Evolutionary conservation across 2,888 invertebrate genomes (phyloP), one percentile per base, ranked within the genome.

Genomic region (Notodonta dromedarius): DNA sequence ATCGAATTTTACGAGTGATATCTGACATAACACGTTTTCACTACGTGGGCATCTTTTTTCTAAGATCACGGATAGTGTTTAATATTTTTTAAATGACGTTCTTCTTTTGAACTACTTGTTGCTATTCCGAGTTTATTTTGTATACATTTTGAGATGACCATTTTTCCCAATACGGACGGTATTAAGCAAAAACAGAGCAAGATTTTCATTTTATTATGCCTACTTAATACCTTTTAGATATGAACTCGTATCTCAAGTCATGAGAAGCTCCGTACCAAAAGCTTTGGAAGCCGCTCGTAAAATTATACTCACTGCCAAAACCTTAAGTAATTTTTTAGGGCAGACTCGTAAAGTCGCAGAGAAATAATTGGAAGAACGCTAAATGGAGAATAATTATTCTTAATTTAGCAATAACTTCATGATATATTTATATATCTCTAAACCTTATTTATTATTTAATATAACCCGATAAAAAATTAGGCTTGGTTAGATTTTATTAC

Each of bases 321-420:
- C 77, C 74, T 77, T 73, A 71, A 80, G 79, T 75, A 80, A 77
- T 78, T 75, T 76, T 77, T 79, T 77, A 75, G 71, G 66, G 67
- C 69, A 63, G 63, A 67, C 70, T 79, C 77, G 72, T 79, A 80
- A 78, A 80, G 63, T 63, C 58, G 69, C 68, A 67, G 68, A 75
- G 73, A 80, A 80, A 73, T 70, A 73, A 75, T 68, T 70, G 69
- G 58, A 56, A 61, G 67, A 75, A 74, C 63, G 59, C 67, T 74
- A 69, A 12, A 42, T 11, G 42, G 11, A 42, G 42, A 35, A 35
- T 24, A 24, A 24, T 24, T 24, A 24, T 24, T 2, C 24, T 24
- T 24, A 1, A 24, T 24, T 24, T 24, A 24, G 24, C 24, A 24
- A 24, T 24, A 24, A 24, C 24, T 24, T 24, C n/a, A 24, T 24